These are phyloP conservation scores for Mionectes macconnelli DNA, from an alignment of 2,113 vertebrate genomes.

Conservation along the genomic window DNA sequence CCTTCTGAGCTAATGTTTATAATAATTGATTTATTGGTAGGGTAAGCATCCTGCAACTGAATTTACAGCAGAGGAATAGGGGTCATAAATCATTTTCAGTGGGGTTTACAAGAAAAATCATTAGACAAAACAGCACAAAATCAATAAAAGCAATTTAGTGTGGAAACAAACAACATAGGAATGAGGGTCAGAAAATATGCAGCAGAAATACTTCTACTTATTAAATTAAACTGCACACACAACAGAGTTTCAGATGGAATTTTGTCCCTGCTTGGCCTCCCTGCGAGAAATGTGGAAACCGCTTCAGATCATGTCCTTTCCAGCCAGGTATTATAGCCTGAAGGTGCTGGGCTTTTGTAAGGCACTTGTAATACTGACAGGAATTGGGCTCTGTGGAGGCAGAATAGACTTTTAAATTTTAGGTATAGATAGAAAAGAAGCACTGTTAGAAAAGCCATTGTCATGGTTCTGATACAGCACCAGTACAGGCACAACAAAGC, in stretches of 20 bases:
- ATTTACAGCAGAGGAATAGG: not conserved
- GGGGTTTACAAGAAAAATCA: not conserved
- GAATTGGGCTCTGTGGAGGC: not conserved
- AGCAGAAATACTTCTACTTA: not conserved
- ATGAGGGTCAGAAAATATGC: not conserved
- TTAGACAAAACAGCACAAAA: slow-evolving; percentile 5
- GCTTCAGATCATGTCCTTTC: not conserved
- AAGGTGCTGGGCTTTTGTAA: not conserved
- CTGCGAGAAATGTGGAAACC: not conserved
- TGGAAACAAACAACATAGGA: not conserved
- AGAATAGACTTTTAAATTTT: not conserved
- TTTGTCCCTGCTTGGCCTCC: not conserved
- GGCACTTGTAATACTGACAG: not conserved
- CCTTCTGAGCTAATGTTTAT: not conserved
- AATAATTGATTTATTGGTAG: not conserved
- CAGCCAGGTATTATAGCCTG: not conserved
- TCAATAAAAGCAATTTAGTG: slow-evolving; percentile 15
- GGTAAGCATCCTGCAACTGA: not conserved
- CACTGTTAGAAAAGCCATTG: not conserved
- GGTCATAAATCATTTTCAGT: slow-evolving; percentile 1
- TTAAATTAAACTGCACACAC: not conserved
- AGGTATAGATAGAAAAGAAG: not conserved
- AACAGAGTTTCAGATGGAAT: not conserved
- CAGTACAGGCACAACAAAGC: not conserved
- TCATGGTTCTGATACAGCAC: not conserved